phyloP scores from a whole-genome alignment of 2,797 vertebrate species.

The Poecilia velifera region DNA sequence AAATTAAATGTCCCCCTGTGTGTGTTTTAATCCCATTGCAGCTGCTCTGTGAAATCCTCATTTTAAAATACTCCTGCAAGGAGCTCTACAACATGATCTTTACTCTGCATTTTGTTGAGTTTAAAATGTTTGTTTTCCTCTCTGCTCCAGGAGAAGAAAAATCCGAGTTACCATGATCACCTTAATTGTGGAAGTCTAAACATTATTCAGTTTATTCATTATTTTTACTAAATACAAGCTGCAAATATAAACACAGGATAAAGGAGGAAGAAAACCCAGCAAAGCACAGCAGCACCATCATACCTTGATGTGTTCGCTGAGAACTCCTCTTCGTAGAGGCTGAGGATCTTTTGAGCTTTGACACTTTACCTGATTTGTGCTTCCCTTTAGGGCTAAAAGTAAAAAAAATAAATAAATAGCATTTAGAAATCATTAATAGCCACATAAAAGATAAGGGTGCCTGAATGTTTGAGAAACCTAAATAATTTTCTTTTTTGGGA shows the following conservation, averaged over 20 bases:
- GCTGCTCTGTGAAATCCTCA: too few species aligned
- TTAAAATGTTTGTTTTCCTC: too few species aligned
- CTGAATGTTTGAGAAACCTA: background rate
- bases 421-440: background rate
- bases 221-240: background rate
- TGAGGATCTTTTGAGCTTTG: constrained; percentile 85
- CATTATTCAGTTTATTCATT: background rate
- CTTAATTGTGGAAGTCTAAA: too few species aligned
- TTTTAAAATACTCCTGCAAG: too few species aligned
- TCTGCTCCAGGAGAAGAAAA: too few species aligned
- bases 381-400: constrained; percentile 89
- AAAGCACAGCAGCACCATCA: constrained; percentile 14
- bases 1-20: too few species aligned
- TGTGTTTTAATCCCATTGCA: too few species aligned
- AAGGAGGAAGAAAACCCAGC: background rate
- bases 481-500: background rate
- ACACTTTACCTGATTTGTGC: constrained; percentile 88
- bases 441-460: background rate
- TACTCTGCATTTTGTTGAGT: too few species aligned
- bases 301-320: constrained; percentile 88
- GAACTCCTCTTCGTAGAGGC: constrained; percentile 83
- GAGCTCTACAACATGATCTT: too few species aligned
- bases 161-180: too few species aligned
- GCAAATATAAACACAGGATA: background rate
- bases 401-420: background rate